phyloP scores from a whole-genome alignment of 2,113 vertebrate genomes.

The Charina bottae region DNA sequence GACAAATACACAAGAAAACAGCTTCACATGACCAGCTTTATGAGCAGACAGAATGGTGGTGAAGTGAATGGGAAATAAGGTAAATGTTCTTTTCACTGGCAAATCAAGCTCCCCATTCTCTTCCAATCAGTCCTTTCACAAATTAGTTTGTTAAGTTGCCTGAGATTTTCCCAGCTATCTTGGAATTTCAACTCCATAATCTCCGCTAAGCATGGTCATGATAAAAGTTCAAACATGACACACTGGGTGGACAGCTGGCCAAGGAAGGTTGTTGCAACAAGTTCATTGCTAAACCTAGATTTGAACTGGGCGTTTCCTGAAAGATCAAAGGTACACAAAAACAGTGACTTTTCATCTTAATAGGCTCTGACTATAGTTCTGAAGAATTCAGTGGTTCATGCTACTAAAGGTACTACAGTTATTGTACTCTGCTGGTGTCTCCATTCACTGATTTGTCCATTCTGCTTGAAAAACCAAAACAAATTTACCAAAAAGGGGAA shows the following conservation, averaged over 20 bases:
- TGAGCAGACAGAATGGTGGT: neutral
- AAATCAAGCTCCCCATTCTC: neutral
- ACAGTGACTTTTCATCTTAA: neutral
- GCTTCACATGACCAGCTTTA: neutral
- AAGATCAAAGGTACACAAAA: neutral
- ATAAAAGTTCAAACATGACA: neutral
- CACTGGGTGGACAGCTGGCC: neutral
- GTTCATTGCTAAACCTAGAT: neutral
- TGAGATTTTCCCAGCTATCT: neutral
- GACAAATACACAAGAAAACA: fast-evolving
- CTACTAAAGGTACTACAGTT: neutral
- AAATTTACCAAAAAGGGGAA: neutral
- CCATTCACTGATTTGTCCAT: neutral
- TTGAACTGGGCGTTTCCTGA: neutral
- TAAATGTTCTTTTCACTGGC: neutral
- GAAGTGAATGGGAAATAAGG: neutral
- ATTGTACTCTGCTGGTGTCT: neutral
- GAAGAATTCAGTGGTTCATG: neutral
- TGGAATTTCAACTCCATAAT: neutral
- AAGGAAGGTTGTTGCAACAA: neutral
- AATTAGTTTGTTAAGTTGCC: neutral
- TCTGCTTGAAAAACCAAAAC: neutral
- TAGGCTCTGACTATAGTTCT: neutral
- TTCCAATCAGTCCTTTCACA: neutral
- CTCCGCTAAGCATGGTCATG: neutral